phyloP scores from a whole-genome alignment of 2,113 vertebrate species.

The Suricata suricatta region DNA sequence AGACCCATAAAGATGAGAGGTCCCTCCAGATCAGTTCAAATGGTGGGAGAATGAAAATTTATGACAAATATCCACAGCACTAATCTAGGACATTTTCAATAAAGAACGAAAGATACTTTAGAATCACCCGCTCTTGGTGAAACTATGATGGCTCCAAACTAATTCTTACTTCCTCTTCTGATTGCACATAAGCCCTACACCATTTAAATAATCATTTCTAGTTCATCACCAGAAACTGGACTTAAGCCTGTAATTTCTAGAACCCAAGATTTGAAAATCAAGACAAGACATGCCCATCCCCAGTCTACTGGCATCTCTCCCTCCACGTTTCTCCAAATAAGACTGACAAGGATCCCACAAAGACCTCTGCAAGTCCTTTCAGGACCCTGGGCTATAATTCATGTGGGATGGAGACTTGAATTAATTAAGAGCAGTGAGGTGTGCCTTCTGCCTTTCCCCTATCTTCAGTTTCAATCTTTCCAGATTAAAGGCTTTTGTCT shows the following conservation, averaged over 20 bases:
- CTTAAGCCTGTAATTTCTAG: constrained; percentile 49
- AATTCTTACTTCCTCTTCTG: background rate
- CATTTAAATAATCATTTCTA: constrained; percentile 40
- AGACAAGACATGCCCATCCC: constrained; percentile 10
- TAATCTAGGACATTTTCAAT: background rate
- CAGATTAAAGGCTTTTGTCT: constrained; percentile 40
- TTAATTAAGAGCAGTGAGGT: constrained; percentile 61
- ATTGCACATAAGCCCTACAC: background rate
- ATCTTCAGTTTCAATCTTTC: constrained; percentile 46
- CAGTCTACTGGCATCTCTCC: background rate
- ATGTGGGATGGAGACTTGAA: constrained; percentile 30
- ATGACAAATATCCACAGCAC: background rate
- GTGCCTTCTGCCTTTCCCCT: constrained; percentile 12
- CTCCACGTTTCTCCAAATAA: constrained; percentile 34
- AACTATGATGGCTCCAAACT: background rate
- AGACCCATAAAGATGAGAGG: background rate
- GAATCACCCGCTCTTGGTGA: background rate
- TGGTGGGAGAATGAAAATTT: background rate
- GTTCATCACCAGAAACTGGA: background rate
- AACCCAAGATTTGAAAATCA: constrained; percentile 58
- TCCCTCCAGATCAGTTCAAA: background rate
- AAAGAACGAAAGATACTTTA: background rate
- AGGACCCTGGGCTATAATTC: constrained; percentile 45
- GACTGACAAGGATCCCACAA: constrained; percentile 27
- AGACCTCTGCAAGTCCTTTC: constrained; percentile 58